A percentile compares a stretch with the other conserved stretches of the same genome.
These are phyloP conservation scores for Myotis vivesi DNA, from an alignment of 2,797 vertebrate species.

Conservation along the genomic window DNA sequence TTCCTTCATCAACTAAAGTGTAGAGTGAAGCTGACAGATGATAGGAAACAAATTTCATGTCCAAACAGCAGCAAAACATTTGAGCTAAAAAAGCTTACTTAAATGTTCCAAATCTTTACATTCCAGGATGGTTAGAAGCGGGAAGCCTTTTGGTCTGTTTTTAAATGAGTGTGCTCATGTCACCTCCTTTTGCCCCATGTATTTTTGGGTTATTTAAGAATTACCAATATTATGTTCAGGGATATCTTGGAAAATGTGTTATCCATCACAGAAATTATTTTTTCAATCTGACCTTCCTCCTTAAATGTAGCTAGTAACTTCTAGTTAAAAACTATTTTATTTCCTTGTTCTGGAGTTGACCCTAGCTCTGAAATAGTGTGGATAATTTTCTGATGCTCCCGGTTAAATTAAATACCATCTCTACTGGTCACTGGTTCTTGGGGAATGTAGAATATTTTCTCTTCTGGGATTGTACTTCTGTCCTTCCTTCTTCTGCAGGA, in stretches of 20 bases:
- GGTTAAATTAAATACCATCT: conserved; percentile 31
- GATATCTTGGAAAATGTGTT: conserved; percentile 42
- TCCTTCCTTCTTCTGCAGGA: neutral
- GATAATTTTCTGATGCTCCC: conserved; percentile 29
- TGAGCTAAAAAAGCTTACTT: neutral
- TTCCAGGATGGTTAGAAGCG: neutral
- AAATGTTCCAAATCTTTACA: conserved; percentile 18
- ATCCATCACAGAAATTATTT: conserved; percentile 40
- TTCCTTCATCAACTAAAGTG: conserved; percentile 44
- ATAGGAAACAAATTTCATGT: conserved; percentile 14
- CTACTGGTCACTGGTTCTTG: neutral
- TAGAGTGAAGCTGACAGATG: conserved; percentile 1
- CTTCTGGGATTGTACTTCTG: neutral
- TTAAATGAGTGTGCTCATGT: neutral
- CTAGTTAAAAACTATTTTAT: conserved; percentile 19
- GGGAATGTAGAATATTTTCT: neutral
- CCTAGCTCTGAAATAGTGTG: conserved; percentile 41
- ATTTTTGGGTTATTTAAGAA: conserved; percentile 1
- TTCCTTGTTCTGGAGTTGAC: conserved; percentile 33
- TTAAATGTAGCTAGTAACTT: conserved; percentile 27
- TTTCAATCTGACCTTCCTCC: conserved; percentile 32
- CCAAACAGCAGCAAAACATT: conserved; percentile 27
- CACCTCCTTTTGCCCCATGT: neutral
- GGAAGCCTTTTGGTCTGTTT: neutral
- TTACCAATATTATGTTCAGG: neutral